phyloP scores from a whole-genome alignment of 1,140 invertebrate species.

The Xylocopa sonorina region DNA sequence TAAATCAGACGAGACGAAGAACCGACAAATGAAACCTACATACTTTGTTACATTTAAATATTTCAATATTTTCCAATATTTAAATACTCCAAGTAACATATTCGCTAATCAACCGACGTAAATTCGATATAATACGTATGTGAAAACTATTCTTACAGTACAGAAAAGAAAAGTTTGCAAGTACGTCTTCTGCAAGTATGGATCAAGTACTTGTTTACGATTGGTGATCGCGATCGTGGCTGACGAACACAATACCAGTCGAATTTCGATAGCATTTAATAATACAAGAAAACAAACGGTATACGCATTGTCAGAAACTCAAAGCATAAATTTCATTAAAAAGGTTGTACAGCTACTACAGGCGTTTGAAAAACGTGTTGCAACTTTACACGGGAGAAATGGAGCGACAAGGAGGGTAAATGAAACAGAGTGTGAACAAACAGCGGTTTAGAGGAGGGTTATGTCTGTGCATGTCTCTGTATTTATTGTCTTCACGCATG shows the following conservation, averaged over 20 bases:
- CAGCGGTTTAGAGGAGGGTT: slow-evolving; percentile 46
- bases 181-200: not conserved
- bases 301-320: not conserved
- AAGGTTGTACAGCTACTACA: slow-evolving; percentile 20
- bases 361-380: slow-evolving; percentile 17
- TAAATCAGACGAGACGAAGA: too few species aligned
- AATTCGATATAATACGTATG: not conserved
- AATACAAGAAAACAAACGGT: not conserved
- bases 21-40: too few species aligned
- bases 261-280: slow-evolving; percentile 45
- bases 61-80: not conserved
- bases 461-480: slow-evolving; percentile 63
- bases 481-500: slow-evolving; percentile 41
- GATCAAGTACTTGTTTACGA: not conserved
- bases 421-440: slow-evolving; percentile 57
- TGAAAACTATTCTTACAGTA: too few species aligned
- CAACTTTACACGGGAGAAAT: slow-evolving; percentile 6
- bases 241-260: not conserved
- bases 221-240: not conserved
- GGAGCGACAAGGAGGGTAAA: slow-evolving; percentile 46
- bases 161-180: not conserved
- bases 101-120: not conserved
- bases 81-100: not conserved
- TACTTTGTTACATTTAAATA: too few species aligned
- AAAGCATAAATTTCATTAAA: slow-evolving; percentile 8